A percentile compares a stretch with the other conserved stretches of the same genome.
Conservation (phyloP, 2,113 vertebrate genomes). For the Colius striatus region DNA sequence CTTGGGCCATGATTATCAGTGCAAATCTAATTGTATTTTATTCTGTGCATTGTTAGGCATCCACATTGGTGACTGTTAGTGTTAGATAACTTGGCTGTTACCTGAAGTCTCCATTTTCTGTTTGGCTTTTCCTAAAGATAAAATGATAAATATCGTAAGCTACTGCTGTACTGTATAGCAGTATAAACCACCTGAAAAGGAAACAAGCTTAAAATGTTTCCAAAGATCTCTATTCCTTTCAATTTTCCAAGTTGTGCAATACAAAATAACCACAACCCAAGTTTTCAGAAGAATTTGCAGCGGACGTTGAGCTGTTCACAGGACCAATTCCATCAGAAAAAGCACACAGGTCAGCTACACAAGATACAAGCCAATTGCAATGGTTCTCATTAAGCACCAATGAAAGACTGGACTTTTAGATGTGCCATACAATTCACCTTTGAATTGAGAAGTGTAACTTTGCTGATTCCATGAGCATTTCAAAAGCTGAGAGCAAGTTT, state of each 20-base stretch:
- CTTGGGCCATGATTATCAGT: background rate
- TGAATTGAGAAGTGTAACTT: background rate
- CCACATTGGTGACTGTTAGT: slow-evolving; percentile 27
- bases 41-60: slow-evolving; percentile 1
- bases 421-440: background rate
- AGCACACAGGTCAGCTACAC: rapidly evolving
- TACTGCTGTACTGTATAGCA: background rate
- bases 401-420: background rate
- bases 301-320: background rate
- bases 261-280: rapidly evolving
- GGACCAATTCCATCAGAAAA: background rate
- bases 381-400: background rate
- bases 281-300: background rate
- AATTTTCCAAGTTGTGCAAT: background rate
- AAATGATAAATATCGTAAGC: slow-evolving; percentile 54
- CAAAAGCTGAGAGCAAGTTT: rapidly evolving
- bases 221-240: background rate
- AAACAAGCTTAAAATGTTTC: background rate
- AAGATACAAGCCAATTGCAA: background rate
- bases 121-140: slow-evolving; percentile 67
- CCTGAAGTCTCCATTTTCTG: slow-evolving; percentile 69
- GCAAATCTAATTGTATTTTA: background rate
- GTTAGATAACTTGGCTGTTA: slow-evolving; percentile 50
- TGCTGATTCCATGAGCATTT: rapidly evolving
- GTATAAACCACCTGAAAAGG: background rate